Percentiles rank a stretch among this genome's conserved stretches.
Conservation (phyloP, 2,888 invertebrate species). For the Andrena minutula region DNA sequence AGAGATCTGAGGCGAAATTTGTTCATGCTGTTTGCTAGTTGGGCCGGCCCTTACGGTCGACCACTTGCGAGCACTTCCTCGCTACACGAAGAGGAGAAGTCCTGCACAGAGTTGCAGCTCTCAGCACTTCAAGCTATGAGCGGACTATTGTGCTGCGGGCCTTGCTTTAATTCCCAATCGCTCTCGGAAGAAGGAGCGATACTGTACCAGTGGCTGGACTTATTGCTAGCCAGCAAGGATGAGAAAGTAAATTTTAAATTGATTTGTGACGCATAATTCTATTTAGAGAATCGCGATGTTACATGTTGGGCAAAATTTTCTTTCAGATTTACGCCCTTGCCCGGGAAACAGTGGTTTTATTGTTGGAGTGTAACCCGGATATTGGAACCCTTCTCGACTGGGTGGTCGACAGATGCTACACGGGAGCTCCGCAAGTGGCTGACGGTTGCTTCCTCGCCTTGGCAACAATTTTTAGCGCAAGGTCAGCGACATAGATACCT, state of each 20-base stretch:
- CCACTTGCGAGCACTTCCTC: slow-evolving; percentile 85
- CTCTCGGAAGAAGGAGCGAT: slow-evolving; percentile 96
- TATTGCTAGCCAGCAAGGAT: slow-evolving; percentile 94
- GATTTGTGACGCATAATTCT: background rate
- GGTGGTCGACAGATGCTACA: slow-evolving; percentile 99
- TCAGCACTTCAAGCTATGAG: slow-evolving; percentile 94
- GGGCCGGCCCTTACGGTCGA: slow-evolving; percentile 95
- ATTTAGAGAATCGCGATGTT: background rate
- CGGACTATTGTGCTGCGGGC: slow-evolving; percentile 97
- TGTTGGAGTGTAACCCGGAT: slow-evolving; percentile 98
- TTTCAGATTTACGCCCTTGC: slow-evolving; percentile 94
- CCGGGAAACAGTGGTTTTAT: slow-evolving; percentile 96
- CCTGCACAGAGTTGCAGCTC: slow-evolving; percentile 85
- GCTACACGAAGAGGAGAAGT: slow-evolving; percentile 79
- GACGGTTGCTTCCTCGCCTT: slow-evolving; percentile 98
- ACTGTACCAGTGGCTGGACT: slow-evolving; percentile 96
- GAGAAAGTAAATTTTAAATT: slow-evolving; percentile 88
- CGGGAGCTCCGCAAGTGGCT: slow-evolving; percentile 95
- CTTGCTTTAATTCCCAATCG: slow-evolving; percentile 95
- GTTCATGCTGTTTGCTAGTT: slow-evolving; percentile 96
- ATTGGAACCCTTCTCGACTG: slow-evolving; percentile 97
- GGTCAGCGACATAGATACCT: slow-evolving; percentile 86
- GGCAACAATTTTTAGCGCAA: slow-evolving; percentile 97
- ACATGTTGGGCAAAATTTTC: slow-evolving; percentile 51
- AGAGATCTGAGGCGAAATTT: slow-evolving; percentile 94